Evolutionary conservation across 2,888 invertebrate species (phyloP).

Genomic region (Halictus quadricinctus): DNA sequence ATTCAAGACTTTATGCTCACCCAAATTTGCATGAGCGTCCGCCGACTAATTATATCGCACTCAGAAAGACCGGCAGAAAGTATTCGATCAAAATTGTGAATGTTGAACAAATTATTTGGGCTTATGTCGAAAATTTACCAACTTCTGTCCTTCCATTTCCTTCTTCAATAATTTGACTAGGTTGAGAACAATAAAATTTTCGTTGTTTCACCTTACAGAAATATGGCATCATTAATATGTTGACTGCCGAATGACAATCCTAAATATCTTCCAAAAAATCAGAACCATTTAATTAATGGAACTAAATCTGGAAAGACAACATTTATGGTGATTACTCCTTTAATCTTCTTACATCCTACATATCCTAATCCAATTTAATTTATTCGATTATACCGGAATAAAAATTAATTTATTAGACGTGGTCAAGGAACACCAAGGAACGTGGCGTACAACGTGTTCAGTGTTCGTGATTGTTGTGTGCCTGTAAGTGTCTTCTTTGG

Average conservation of each 20-base stretch:
- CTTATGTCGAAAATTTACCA: not conserved
- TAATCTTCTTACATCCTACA: too few relatives aligned
- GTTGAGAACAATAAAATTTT: too few relatives aligned
- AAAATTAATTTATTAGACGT: too few relatives aligned
- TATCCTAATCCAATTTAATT: not conserved
- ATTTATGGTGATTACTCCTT: not conserved
- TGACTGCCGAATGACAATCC: too few relatives aligned
- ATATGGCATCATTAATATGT: too few relatives aligned
- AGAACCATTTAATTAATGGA: not conserved
- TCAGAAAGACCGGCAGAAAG: not conserved
- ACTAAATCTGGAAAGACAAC: not conserved
- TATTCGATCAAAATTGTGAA: not conserved
- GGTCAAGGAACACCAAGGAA: too few relatives aligned
- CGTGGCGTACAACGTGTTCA: too few relatives aligned
- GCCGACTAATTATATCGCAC: not conserved
- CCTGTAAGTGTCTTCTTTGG: too few relatives aligned
- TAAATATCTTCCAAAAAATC: not conserved
- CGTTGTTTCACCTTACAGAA: too few relatives aligned
- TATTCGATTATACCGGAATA: too few relatives aligned
- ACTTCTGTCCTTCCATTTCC: not conserved
- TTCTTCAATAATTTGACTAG: too few relatives aligned
- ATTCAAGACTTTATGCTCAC: not conserved
- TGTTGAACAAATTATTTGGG: not conserved
- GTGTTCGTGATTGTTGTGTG: too few relatives aligned
- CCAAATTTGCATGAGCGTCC: not conserved